Conservation (phyloP, 1,140 invertebrate species). For the Ceratosolen solmsi region DNA sequence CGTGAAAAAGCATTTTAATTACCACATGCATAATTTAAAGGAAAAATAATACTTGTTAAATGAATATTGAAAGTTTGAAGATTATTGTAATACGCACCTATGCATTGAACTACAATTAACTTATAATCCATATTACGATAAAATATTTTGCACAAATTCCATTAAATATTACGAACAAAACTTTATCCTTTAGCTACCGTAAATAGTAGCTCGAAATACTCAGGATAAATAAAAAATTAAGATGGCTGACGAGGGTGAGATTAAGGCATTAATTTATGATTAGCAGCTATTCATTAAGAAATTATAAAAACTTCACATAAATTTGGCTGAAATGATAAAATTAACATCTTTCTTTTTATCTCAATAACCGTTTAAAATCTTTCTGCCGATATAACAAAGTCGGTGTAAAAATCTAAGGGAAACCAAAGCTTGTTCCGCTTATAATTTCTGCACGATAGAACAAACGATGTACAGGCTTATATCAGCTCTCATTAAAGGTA, state of each 20-base stretch:
- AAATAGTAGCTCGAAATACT: not conserved
- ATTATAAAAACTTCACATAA: not conserved
- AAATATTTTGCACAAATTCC: not conserved
- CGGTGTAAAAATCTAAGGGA: not conserved
- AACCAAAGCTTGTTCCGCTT: slow-evolving; percentile 10
- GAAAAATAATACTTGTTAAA: too few species aligned
- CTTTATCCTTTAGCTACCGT: slow-evolving; percentile 31
- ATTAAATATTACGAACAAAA: slow-evolving; percentile 21
- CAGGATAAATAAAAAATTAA: too few species aligned
- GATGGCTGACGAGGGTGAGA: not conserved
- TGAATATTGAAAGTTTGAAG: not conserved
- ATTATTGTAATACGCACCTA: not conserved
- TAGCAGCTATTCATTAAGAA: slow-evolving; percentile 7
- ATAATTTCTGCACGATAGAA: slow-evolving; percentile 32
- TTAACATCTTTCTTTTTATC: slow-evolving; percentile 19
- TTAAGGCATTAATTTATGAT: slow-evolving; percentile 40
- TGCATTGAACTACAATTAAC: not conserved
- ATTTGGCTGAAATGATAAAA: not conserved
- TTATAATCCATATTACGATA: not conserved
- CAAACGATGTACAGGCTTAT: slow-evolving; percentile 35
- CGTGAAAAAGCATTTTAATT: too few species aligned
- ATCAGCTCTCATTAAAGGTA: slow-evolving; percentile 37
- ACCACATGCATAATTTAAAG: too few species aligned
- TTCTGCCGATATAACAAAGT: too few species aligned
- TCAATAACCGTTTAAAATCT: too few species aligned